Percentiles rank a stretch among this genome's conserved stretches.
These are phyloP conservation scores for Enteromius paludinosus DNA, from an alignment of 2,797 vertebrate species.

Conservation along the genomic window DNA sequence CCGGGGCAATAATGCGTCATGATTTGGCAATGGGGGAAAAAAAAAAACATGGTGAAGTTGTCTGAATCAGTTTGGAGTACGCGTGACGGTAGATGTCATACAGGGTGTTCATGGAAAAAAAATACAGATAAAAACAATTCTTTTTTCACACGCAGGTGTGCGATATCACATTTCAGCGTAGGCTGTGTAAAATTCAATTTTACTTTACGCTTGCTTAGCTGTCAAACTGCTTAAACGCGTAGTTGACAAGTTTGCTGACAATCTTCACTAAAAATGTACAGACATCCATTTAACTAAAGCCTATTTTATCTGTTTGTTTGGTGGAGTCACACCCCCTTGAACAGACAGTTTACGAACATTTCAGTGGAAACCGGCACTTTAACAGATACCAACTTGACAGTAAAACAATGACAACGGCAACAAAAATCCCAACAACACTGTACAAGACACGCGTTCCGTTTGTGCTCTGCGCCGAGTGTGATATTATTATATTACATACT, in stretches of 20 bases:
- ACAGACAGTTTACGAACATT: not conserved
- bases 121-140: not conserved
- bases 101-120: not conserved
- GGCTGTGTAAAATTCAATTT: too few relatives aligned
- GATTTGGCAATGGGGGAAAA: not conserved
- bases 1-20: not conserved
- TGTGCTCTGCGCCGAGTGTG: not conserved
- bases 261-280: not conserved
- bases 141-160: too few relatives aligned
- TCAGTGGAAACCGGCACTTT: constrained; percentile 31
- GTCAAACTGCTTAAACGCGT: not conserved
- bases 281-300: not conserved
- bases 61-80: not conserved
- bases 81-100: not conserved
- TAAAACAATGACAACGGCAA: constrained; percentile 4
- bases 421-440: not conserved
- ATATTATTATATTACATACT: not conserved
- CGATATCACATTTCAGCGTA: not conserved
- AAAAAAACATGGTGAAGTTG: not conserved
- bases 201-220: not conserved
- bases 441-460: not conserved
- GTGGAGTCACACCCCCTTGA: constrained; percentile 47
- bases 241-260: constrained; percentile 14
- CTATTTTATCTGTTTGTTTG: not conserved
- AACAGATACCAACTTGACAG: constrained; percentile 29